Base-by-base conservation (phyloP, 1,140 invertebrate genomes). In the Ptiloglossa arizonensis region DNA sequence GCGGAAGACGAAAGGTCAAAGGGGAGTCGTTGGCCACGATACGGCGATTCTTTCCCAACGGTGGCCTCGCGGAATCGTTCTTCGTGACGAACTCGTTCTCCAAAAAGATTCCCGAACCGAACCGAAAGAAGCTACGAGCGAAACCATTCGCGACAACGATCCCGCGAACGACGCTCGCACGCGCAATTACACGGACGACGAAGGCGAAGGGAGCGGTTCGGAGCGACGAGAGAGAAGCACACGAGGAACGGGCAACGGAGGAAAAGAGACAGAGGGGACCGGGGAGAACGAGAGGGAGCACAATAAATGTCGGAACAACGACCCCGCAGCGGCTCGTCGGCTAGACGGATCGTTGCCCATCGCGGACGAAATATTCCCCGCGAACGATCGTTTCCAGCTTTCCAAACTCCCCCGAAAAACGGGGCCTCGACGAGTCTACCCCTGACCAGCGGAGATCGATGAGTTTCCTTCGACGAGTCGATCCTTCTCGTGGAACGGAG, bases 241-340 rank as follows among this genome's bases (percentile, higher is more conserved):
- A 68, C 79, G 60, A 24, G 70, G 81, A 29, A 17, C 29, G 60
- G 60, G 38, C 62, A 35, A 35, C 35, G 59, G 24, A 38, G 50
- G 44, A 74, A 79, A 57, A 66, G 57, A 52, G 72, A 73, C 1
- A 29, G 48, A 57, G 56, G 27, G 5, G 50, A 59, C 66, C 57
- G 35, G 54, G 29, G 56, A 19, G 60, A 44, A 68, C 19, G 38
- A 62, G 57, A 67, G 29, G 22, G 67, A 56, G 59, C 41, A 81
- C 79, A 85, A 84, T 84, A 85, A 84, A 85, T 81, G 83, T 77
- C 83, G 32, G 83, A 80, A 85, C 83, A 84, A 84, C 83, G 83
- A 84, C 82, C 83, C 62, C 79, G 52, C 52, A 38, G 38, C 64
- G 75, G 80, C 71, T 76, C 41, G 54, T 41, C 67, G 54, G 54